Conservation (phyloP, 2,888 invertebrate genomes). For the Tyria jacobaeae region DNA sequence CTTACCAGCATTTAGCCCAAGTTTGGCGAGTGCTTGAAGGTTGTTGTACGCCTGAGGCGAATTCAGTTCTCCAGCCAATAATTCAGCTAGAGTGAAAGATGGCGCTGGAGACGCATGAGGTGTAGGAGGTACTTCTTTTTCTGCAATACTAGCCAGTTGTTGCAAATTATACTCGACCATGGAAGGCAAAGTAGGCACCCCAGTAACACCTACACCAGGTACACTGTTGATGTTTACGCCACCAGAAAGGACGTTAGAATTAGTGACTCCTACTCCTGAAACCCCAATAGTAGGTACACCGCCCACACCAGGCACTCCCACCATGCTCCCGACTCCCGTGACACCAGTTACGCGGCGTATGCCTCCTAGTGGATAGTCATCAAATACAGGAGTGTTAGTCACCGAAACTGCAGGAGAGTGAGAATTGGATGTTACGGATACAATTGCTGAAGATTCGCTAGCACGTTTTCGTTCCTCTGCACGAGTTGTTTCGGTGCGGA, state of each 20-base stretch:
- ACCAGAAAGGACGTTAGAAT: slow-evolving; percentile 66
- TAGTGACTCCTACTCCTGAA: slow-evolving; percentile 67
- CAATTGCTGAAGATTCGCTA: slow-evolving; percentile 79
- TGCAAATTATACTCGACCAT: slow-evolving; percentile 96
- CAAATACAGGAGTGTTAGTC: slow-evolving; percentile 91
- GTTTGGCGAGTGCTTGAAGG: slow-evolving; percentile 95
- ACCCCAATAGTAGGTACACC: slow-evolving; percentile 63
- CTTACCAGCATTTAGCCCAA: slow-evolving; percentile 91
- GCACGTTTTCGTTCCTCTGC: slow-evolving; percentile 85
- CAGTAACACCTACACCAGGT: slow-evolving; percentile 66
- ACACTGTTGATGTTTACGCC: slow-evolving; percentile 73
- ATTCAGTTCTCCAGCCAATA: slow-evolving; percentile 90
- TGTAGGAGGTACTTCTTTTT: slow-evolving; percentile 87
- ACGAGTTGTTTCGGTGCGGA: slow-evolving; percentile 89
- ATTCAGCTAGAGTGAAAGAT: slow-evolving; percentile 91
- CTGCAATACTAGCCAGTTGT: slow-evolving; percentile 93
- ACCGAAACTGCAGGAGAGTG: slow-evolving; percentile 85
- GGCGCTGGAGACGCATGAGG: slow-evolving; percentile 87
- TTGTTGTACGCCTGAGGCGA: slow-evolving; percentile 94
- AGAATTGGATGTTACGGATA: slow-evolving; percentile 74
- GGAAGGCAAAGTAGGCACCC: slow-evolving; percentile 84
- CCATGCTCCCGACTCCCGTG: slow-evolving; percentile 64
- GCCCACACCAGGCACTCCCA: slow-evolving; percentile 61
- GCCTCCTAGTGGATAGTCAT: slow-evolving; percentile 88
- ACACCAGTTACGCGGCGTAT: slow-evolving; percentile 79